phyloP scores from a whole-genome alignment of 2,113 vertebrate species.

The Mustelus asterias region DNA sequence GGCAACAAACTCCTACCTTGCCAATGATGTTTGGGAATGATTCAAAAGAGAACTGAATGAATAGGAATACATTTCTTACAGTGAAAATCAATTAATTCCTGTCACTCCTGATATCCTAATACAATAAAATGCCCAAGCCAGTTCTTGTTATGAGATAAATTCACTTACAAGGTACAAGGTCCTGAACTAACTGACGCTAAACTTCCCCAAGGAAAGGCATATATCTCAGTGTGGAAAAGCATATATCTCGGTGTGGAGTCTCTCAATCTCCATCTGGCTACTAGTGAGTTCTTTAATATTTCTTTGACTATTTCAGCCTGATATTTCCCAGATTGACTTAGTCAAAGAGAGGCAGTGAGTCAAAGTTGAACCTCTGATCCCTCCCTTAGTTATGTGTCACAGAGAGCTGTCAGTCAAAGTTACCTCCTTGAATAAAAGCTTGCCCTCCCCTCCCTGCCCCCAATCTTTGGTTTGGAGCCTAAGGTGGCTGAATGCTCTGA shows the following conservation, averaged over 20 bases:
- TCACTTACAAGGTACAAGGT: background rate
- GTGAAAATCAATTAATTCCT: background rate
- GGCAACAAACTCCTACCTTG: too few relatives aligned
- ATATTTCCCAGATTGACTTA: background rate
- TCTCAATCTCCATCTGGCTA: background rate
- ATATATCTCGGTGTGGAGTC: background rate
- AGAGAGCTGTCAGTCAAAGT: background rate
- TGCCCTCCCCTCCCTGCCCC: background rate
- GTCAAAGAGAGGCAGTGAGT: background rate
- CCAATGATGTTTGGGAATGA: too few relatives aligned
- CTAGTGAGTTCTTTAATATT: background rate
- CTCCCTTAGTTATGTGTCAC: background rate
- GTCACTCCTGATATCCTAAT: background rate
- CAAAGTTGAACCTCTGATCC: background rate
- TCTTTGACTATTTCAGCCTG: background rate
- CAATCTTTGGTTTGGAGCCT: background rate
- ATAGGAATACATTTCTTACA: background rate
- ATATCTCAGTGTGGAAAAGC: background rate
- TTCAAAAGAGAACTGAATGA: background rate
- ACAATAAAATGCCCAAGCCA: background rate
- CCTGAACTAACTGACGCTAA: background rate
- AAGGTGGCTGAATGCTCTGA: background rate
- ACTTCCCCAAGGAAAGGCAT: background rate
- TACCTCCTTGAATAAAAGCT: background rate
- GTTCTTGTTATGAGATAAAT: background rate